phyloP scores from a whole-genome alignment of 1,140 invertebrate genomes.

The Oreohelix idahoensis region DNA sequence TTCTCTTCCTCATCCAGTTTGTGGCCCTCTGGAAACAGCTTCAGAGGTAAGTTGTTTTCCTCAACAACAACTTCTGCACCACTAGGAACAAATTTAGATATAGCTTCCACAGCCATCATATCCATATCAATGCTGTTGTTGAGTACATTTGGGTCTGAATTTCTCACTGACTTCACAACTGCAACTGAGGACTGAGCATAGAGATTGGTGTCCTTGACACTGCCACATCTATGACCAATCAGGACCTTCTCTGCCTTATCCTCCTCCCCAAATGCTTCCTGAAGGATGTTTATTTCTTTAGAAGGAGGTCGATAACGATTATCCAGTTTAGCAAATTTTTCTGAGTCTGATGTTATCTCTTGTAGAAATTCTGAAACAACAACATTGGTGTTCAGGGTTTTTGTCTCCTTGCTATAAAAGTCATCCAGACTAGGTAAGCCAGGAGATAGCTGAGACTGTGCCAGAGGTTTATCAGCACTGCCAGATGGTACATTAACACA shows the following conservation, averaged over 20 bases:
- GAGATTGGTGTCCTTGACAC: slow-evolving; percentile 27
- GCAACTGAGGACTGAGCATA: slow-evolving; percentile 14
- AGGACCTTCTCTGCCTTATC: slow-evolving; percentile 46
- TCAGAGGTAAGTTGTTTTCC: background rate
- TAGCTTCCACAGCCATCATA: slow-evolving; percentile 3
- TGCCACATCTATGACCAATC: slow-evolving; percentile 35
- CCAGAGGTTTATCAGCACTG: background rate
- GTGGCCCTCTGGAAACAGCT: background rate
- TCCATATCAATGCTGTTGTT: slow-evolving; percentile 43
- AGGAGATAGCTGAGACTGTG: slow-evolving; percentile 14
- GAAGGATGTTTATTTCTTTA: slow-evolving; percentile 46
- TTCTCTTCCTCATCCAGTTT: slow-evolving; percentile 65
- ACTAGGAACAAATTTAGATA: slow-evolving; percentile 22
- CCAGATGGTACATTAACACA: background rate
- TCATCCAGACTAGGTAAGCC: slow-evolving; percentile 74
- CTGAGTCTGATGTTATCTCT: slow-evolving; percentile 76
- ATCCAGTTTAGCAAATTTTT: slow-evolving; percentile 78
- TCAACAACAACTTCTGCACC: background rate
- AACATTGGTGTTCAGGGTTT: slow-evolving; percentile 80
- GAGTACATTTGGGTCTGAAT: slow-evolving; percentile 31
- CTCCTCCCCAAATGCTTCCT: slow-evolving; percentile 46
- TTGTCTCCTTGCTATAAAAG: slow-evolving; percentile 78
- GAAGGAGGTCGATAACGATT: slow-evolving; percentile 38
- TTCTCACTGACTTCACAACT: slow-evolving; percentile 19
- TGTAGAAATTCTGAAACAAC: slow-evolving; percentile 75